Conservation (phyloP, 2,113 vertebrate species). For the Ctenomys sociabilis region DNA sequence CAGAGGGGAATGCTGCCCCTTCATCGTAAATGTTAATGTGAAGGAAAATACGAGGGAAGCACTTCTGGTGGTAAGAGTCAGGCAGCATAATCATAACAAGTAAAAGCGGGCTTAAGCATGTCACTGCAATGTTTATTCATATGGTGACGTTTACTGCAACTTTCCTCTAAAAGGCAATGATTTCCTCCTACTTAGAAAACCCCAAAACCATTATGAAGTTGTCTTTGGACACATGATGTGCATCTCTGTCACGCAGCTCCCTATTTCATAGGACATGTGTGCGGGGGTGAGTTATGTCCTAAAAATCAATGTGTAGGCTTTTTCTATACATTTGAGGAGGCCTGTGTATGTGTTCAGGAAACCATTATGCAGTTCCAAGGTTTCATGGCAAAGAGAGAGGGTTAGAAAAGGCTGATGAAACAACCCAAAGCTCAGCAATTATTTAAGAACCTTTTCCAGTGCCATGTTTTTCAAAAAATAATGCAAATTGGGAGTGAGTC, state of each 20-base stretch:
- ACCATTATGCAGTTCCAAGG: constrained; percentile 15
- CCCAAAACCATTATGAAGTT: constrained; percentile 69
- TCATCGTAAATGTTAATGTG: constrained; percentile 76
- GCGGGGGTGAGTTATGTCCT: constrained; percentile 28
- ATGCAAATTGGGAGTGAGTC: not conserved
- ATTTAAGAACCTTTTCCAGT: not conserved
- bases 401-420: constrained; percentile 24
- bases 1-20: constrained; percentile 59
- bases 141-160: constrained; percentile 77
- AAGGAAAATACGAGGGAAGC: constrained; percentile 73
- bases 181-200: constrained; percentile 68
- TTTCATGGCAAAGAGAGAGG: not conserved
- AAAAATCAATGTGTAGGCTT: constrained; percentile 1
- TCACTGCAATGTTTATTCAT: constrained; percentile 75
- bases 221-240: constrained; percentile 58
- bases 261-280: constrained; percentile 20
- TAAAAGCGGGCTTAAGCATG: constrained; percentile 75
- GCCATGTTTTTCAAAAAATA: not conserved
- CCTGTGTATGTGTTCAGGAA: not conserved
- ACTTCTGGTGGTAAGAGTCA: constrained; percentile 71
- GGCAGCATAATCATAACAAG: constrained; percentile 78
- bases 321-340: constrained; percentile 36
- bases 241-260: constrained; percentile 43
- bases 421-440: not conserved
- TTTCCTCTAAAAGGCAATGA: constrained; percentile 74